phyloP scores from a whole-genome alignment of 1,140 invertebrate species.

The Pogonognathellus flavescens region DNA sequence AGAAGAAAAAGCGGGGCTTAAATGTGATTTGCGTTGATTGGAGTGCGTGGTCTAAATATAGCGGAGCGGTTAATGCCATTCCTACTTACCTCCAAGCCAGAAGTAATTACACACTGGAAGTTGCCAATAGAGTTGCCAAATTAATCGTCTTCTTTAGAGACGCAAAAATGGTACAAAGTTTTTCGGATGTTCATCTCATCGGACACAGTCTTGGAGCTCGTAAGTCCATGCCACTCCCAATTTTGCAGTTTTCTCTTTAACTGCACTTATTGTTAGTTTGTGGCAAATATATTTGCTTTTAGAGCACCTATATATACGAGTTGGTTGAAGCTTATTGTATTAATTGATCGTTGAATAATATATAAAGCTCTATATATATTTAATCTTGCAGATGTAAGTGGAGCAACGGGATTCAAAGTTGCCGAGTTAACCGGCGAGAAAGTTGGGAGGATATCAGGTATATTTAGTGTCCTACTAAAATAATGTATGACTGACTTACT shows the following conservation, averaged over 20 bases:
- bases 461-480: too few relatives aligned
- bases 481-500: neutral
- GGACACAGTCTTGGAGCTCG: slow-evolving; percentile 89
- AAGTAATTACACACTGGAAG: neutral
- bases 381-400: slow-evolving; percentile 73
- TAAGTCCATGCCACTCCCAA: too few relatives aligned
- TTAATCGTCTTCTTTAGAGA: slow-evolving; percentile 12
- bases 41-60: neutral
- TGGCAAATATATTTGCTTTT: too few relatives aligned
- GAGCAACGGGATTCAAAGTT: neutral
- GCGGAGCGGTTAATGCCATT: neutral
- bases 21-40: slow-evolving; percentile 37
- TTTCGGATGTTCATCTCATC: slow-evolving; percentile 82
- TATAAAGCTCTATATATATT: too few relatives aligned
- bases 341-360: too few relatives aligned
- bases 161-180: slow-evolving; percentile 67
- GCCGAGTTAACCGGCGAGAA: neutral
- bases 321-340: too few relatives aligned
- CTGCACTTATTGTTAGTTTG: too few relatives aligned
- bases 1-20: neutral
- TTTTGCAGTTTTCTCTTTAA: too few relatives aligned
- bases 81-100: neutral
- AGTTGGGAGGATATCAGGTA: slow-evolving; percentile 10
- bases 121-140: neutral
- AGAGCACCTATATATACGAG: too few relatives aligned